Evolutionary conservation across 2,888 invertebrate genomes (phyloP).

Genomic region (Gastracanthus pulcherrimus): DNA sequence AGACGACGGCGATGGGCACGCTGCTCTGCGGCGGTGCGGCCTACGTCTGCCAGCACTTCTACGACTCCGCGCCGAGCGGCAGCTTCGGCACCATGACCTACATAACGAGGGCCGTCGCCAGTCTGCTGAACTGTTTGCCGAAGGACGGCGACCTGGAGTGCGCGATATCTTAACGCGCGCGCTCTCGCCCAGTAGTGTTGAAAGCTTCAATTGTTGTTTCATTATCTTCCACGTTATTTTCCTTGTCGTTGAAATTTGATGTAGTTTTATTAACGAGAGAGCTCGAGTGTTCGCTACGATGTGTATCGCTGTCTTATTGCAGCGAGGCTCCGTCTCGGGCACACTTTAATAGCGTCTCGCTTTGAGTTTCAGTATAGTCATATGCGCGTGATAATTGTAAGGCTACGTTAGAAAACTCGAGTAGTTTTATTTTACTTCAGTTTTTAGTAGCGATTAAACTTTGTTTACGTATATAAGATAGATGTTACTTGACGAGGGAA

Average conservation of each 20-base stretch:
- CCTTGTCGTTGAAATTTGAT: conserved; percentile 15
- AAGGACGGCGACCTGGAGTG: conserved; percentile 90
- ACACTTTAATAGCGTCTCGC: no score
- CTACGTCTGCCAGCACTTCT: conserved; percentile 97
- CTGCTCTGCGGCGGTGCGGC: conserved; percentile 94
- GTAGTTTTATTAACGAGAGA: conserved; percentile 27
- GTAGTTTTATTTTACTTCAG: no score
- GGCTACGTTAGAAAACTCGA: no score
- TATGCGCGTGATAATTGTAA: no score
- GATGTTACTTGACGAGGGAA: no score
- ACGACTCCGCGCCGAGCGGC: conserved; percentile 98
- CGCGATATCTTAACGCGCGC: conserved; percentile 79
- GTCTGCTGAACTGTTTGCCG: conserved; percentile 86
- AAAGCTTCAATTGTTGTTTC: conserved; percentile 23
- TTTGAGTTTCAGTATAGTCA: no score
- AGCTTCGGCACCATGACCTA: conserved; percentile 99
- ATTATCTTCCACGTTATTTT: conserved; percentile 18
- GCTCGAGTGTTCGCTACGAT: neutral
- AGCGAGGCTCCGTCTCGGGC: no score
- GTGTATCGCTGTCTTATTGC: conserved; percentile 8
- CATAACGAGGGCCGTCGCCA: conserved; percentile 90
- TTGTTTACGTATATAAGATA: no score
- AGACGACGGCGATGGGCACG: conserved; percentile 82
- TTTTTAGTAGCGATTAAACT: no score
- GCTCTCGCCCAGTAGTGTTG: conserved; percentile 14